Percentiles rank a stretch among this genome's conserved stretches.
Conservation (phyloP, 2,888 invertebrate genomes). For the Calameuta idolon region DNA sequence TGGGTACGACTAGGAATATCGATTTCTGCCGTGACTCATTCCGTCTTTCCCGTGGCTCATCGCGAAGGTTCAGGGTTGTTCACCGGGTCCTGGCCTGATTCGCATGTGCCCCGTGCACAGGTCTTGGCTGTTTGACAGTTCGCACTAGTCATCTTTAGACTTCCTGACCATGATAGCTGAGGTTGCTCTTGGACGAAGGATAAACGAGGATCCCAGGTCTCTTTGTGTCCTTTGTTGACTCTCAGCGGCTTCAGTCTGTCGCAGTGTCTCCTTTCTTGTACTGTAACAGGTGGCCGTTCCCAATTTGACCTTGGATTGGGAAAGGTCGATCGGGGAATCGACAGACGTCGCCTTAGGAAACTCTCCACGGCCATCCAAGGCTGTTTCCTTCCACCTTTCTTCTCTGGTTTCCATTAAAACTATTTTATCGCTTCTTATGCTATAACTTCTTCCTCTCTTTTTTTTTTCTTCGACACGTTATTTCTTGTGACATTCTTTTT, state of each 20-base stretch:
- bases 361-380: too few relatives aligned
- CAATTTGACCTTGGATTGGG: background rate
- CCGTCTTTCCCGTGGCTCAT: slow-evolving; percentile 33
- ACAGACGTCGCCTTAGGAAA: background rate
- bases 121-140: too few relatives aligned
- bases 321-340: background rate
- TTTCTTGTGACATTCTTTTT: too few relatives aligned
- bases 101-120: background rate
- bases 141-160: too few relatives aligned
- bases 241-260: background rate
- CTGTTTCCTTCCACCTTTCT: too few relatives aligned
- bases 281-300: background rate
- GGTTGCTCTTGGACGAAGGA: too few relatives aligned
- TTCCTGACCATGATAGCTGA: too few relatives aligned
- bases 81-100: background rate
- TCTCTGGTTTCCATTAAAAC: too few relatives aligned
- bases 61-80: slow-evolving; percentile 29
- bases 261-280: too few relatives aligned
- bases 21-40: slow-evolving; percentile 45
- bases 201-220: background rate
- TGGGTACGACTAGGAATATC: slow-evolving; percentile 33
- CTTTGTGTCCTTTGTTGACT: background rate
- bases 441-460: too few relatives aligned
- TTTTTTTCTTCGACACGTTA: too few relatives aligned
- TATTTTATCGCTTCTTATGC: too few relatives aligned